Conservation (phyloP, 2,888 invertebrate species). For the Drosophila anomelani region DNA sequence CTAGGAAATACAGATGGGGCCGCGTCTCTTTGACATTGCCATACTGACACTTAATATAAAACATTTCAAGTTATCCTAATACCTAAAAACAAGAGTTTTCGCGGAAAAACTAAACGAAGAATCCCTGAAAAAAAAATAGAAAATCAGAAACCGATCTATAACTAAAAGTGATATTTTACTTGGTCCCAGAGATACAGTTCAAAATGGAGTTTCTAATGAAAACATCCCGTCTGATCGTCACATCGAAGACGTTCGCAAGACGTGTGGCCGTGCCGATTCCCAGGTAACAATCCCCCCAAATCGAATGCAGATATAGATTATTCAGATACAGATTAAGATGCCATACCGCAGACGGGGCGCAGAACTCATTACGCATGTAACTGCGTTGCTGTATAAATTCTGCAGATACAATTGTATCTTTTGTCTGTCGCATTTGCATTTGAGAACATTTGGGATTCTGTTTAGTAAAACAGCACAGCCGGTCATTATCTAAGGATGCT, state of each 20-base stretch:
- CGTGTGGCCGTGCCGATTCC: conserved; percentile 84
- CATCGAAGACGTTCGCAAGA: conserved; percentile 83
- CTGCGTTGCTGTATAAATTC: conserved; percentile 68
- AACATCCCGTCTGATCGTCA: conserved; percentile 83
- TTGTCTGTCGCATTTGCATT: conserved; percentile 64
- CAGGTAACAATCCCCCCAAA: conserved; percentile 78
- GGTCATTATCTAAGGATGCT: conserved; percentile 45
- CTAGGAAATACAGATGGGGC: conserved; percentile 82
- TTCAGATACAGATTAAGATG: conserved; percentile 36
- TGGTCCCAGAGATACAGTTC: conserved; percentile 7
- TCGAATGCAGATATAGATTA: conserved; percentile 12
- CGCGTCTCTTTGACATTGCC: conserved; percentile 83
- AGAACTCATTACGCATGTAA: conserved; percentile 70
- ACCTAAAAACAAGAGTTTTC: conserved; percentile 23
- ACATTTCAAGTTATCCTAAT: conserved; percentile 60
- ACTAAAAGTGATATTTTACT: conserved; percentile 31
- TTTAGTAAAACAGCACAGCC: conserved; percentile 40
- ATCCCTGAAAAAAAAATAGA: conserved; percentile 13
- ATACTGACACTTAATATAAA: conserved; percentile 82
- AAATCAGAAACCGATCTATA: conserved; percentile 5
- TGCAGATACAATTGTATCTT: conserved; percentile 45
- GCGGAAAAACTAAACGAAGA: conserved; percentile 22
- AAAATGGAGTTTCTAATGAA: conserved; percentile 84
- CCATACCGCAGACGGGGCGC: conserved; percentile 13
- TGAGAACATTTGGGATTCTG: conserved; percentile 37